phyloP scores from a whole-genome alignment of 64 coral and sea anemone genomes.

The Catalaphyllia jardinei region DNA sequence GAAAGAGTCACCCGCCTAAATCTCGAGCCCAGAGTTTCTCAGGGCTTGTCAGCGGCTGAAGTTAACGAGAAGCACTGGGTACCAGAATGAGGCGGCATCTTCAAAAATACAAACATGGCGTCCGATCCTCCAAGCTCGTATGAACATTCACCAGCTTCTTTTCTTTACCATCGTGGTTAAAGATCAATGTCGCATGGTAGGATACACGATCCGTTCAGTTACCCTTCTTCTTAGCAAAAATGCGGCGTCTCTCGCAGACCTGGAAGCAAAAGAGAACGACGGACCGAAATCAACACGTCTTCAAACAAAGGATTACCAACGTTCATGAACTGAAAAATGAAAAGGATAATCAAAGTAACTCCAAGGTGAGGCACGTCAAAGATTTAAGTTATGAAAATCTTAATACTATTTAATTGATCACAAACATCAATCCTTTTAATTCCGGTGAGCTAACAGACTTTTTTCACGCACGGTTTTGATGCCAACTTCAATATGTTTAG shows the following conservation, averaged over 20 bases:
- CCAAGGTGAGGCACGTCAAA: background rate
- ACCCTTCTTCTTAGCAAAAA: background rate
- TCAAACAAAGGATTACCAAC: conserved; percentile 15
- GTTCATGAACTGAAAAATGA: background rate
- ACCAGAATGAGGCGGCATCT: background rate
- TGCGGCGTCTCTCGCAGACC: conserved; percentile 66
- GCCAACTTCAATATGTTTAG: too few species aligned
- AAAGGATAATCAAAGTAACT: background rate
- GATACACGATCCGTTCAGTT: background rate
- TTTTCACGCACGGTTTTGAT: too few species aligned
- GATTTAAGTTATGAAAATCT: background rate
- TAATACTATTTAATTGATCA: too few species aligned
- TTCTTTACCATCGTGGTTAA: background rate
- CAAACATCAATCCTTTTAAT: too few species aligned
- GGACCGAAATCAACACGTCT: conserved; percentile 14
- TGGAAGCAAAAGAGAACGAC: conserved; percentile 60
- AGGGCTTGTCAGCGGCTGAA: too few species aligned
- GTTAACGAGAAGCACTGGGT: too few species aligned
- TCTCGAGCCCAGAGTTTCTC: too few species aligned
- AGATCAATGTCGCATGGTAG: conserved; percentile 4
- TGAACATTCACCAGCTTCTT: background rate
- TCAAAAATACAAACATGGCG: conserved; percentile 24
- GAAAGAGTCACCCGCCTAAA: too few species aligned
- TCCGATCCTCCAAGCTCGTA: background rate
- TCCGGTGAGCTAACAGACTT: too few species aligned